Evolutionary conservation across 2,888 invertebrate genomes (phyloP).

Genomic region (Germaria angustata): DNA sequence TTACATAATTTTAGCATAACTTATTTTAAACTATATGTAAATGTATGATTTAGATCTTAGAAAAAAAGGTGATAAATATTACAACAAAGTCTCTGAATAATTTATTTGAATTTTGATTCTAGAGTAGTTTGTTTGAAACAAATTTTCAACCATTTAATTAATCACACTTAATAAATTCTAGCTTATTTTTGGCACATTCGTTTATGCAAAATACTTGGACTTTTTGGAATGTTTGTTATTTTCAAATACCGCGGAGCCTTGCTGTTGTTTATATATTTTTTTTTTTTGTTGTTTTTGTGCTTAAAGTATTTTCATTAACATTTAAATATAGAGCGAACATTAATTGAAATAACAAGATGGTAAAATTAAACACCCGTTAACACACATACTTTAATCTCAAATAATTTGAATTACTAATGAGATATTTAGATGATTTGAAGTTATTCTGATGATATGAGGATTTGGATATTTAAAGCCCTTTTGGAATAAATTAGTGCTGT

Average conservation of each 20-base stretch:
- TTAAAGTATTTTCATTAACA: not conserved
- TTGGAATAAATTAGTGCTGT: not conserved
- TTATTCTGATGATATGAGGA: not conserved
- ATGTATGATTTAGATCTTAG: not conserved
- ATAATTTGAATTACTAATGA: slow-evolving; percentile 35
- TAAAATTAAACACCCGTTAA: not conserved
- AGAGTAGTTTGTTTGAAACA: no score
- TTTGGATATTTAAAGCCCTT: not conserved
- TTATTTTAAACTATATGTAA: not conserved
- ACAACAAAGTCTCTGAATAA: not conserved
- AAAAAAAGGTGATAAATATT: no score
- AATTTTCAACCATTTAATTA: not conserved
- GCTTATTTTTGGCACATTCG: not conserved
- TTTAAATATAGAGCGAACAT: not conserved
- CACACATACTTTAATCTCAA: not conserved
- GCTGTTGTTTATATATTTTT: not conserved
- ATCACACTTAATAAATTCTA: not conserved
- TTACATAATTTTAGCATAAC: slow-evolving; percentile 43
- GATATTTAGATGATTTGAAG: not conserved
- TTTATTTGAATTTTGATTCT: no score
- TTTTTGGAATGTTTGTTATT: not conserved
- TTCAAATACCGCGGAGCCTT: not conserved
- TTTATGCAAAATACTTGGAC: no score
- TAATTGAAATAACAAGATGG: not conserved
- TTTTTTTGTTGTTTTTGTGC: not conserved